Evolutionary conservation across 2,888 invertebrate genomes (phyloP).

Genomic region (Netelia fuscicornis): DNA sequence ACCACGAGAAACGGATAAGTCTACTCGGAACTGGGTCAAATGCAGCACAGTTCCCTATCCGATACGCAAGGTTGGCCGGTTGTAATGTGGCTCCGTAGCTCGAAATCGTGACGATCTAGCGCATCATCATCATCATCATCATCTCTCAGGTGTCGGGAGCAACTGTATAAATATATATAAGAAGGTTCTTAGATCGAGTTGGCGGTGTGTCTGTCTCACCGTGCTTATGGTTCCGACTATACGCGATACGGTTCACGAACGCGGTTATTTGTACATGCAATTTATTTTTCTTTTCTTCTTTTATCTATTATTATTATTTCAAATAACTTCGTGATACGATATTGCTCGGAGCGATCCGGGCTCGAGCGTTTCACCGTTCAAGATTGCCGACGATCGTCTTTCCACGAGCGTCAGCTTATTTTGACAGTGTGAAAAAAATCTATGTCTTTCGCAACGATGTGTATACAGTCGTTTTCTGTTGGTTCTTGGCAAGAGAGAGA

Average conservation of each 20-base stretch:
- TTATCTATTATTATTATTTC: constrained; percentile 13
- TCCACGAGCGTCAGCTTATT: constrained; percentile 35
- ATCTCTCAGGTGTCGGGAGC: constrained; percentile 64
- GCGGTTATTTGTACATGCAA: constrained; percentile 14
- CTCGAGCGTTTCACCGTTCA: constrained; percentile 27
- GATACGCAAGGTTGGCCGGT: constrained; percentile 65
- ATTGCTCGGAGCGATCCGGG: constrained; percentile 29
- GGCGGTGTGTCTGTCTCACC: constrained; percentile 4
- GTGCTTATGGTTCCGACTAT: background rate
- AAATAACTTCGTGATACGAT: constrained; percentile 52
- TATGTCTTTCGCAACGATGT: constrained; percentile 26
- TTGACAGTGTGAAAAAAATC: constrained; percentile 39
- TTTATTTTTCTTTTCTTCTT: background rate
- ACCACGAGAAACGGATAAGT: constrained; percentile 65
- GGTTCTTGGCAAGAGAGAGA: background rate
- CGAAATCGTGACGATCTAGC: constrained; percentile 67
- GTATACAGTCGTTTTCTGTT: background rate
- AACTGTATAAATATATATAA: constrained; percentile 57
- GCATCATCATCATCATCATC: constrained; percentile 49
- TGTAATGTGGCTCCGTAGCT: constrained; percentile 48
- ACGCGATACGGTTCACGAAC: constrained; percentile 17
- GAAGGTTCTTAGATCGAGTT: constrained; percentile 44
- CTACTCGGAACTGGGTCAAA: constrained; percentile 65
- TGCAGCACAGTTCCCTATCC: constrained; percentile 66
- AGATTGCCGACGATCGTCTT: constrained; percentile 22